Percentiles rank a stretch among this genome's conserved stretches.
phyloP scores from a whole-genome alignment of 2,113 vertebrate species.

The Hippocampus zosterae region DNA sequence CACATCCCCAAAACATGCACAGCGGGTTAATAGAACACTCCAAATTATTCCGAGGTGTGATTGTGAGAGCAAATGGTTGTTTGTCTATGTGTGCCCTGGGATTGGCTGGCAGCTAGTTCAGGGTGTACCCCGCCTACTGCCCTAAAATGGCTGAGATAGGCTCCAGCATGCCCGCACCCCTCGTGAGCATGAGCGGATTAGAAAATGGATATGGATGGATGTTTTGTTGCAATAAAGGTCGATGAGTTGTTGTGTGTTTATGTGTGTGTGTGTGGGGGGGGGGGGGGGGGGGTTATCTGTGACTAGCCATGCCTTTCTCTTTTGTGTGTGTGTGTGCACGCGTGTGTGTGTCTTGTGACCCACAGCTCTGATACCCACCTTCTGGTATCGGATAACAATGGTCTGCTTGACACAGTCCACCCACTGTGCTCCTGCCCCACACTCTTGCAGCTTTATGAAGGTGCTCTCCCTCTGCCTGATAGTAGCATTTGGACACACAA shows the following conservation, averaged over 20 bases:
- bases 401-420: slow-evolving; percentile 57
- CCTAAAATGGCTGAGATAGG: too few species aligned
- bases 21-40: too few species aligned
- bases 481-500: slow-evolving; percentile 47
- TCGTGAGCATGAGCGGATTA: too few species aligned
- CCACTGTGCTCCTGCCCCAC: slow-evolving; percentile 46
- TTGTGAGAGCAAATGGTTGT: too few species aligned
- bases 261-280: slow-evolving; percentile 10
- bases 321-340: slow-evolving; percentile 10
- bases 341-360: slow-evolving; percentile 62
- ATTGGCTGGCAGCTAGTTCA: too few species aligned
- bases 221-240: slow-evolving; percentile 24
- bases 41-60: too few species aligned
- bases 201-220: neutral
- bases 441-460: slow-evolving; percentile 51
- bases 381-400: slow-evolving; percentile 68
- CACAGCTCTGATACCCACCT: slow-evolving; percentile 60
- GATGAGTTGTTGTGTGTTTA: slow-evolving; percentile 1
- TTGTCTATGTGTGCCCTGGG: too few species aligned
- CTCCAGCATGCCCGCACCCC: too few species aligned
- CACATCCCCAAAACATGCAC: too few species aligned
- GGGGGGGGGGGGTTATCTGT: too few species aligned
- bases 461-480: slow-evolving; percentile 39
- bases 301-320: too few species aligned
- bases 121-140: too few species aligned